phyloP scores from a whole-genome alignment of 2,797 vertebrate genomes.

The Siniperca obscura region DNA sequence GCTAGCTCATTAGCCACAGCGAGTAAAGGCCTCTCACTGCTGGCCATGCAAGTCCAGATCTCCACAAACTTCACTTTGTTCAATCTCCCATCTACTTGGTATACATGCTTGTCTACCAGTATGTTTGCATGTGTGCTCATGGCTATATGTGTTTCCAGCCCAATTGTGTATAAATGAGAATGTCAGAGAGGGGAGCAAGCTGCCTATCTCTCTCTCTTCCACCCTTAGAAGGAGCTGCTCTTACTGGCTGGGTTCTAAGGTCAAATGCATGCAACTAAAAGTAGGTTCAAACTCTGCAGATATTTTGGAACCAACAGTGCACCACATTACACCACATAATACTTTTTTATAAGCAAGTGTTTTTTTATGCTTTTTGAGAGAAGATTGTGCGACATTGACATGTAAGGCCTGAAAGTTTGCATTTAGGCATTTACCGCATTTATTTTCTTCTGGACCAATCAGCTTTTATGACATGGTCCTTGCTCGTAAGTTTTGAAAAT shows the following conservation, averaged over 20 bases:
- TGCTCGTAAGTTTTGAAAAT: conserved; percentile 15
- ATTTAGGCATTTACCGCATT: not conserved
- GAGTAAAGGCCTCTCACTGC: conserved; percentile 36
- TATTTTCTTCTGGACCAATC: not conserved
- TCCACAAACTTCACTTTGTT: not conserved
- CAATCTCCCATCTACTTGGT: not conserved
- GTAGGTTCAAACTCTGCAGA: conserved; percentile 15
- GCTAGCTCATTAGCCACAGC: conserved; percentile 70
- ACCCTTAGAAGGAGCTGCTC: conserved; percentile 8
- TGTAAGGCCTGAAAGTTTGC: not conserved
- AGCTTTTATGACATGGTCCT: conserved; percentile 3
- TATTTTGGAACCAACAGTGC: not conserved
- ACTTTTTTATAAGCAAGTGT: not conserved
- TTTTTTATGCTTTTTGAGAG: not conserved
- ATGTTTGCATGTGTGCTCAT: conserved; percentile 38
- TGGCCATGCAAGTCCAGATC: not conserved
- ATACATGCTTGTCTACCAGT: not conserved
- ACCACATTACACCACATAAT: not conserved
- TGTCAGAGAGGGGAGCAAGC: not conserved
- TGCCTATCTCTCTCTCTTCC: not conserved
- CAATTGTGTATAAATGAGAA: conserved; percentile 14
- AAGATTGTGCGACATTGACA: not conserved
- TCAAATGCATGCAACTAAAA: conserved; percentile 26
- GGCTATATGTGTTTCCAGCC: conserved; percentile 6
- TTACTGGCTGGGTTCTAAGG: conserved; percentile 10